Evolutionary conservation across 2,888 invertebrate genomes (phyloP).

Genomic region (Lottia gigantea): DNA sequence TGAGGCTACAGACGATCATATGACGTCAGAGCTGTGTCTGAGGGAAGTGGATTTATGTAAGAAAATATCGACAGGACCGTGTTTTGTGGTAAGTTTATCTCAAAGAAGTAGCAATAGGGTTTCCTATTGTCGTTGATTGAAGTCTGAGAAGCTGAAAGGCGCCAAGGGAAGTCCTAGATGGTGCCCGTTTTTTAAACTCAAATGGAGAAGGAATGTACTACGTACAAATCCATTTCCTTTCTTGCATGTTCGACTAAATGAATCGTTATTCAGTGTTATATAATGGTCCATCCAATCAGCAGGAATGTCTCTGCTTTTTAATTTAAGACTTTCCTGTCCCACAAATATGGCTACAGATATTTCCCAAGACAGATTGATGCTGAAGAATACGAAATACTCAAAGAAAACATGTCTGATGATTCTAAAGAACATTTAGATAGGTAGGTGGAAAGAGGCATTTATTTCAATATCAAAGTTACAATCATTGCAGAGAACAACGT

Average conservation of each 20-base stretch:
- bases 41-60: slow-evolving; percentile 58
- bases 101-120: no score
- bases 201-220: no score
- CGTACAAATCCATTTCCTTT: no score
- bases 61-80: slow-evolving; percentile 60
- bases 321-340: slow-evolving; percentile 52
- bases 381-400: slow-evolving; percentile 41
- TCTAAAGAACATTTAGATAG: slow-evolving; percentile 28
- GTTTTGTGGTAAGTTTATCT: slow-evolving; percentile 54
- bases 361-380: slow-evolving; percentile 44
- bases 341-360: slow-evolving; percentile 58
- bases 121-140: no score
- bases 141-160: no score
- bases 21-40: slow-evolving; percentile 60
- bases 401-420: slow-evolving; percentile 24
- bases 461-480: no score
- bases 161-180: no score
- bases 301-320: background rate
- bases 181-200: no score
- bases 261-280: no score
- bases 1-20: slow-evolving; percentile 61
- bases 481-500: no score
- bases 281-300: no score
- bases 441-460: background rate
- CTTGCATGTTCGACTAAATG: no score